Conservation (phyloP, 1,140 invertebrate species). For the Leptonema lineaticorne region DNA sequence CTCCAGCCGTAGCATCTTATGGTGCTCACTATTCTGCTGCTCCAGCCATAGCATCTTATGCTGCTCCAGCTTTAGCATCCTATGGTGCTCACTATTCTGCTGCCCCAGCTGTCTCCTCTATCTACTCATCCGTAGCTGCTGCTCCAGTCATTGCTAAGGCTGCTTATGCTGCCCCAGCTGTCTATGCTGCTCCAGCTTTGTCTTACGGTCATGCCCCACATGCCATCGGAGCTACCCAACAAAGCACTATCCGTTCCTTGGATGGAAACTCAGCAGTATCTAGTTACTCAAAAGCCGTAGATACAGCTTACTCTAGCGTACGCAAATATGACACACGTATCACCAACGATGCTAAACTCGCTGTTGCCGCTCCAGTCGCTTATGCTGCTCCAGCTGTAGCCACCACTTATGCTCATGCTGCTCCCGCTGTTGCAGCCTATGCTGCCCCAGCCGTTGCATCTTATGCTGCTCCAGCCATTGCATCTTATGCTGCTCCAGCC, state of each 20-base stretch:
- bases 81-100: slow-evolving; percentile 31
- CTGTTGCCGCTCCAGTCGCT: slow-evolving; percentile 42
- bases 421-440: slow-evolving; percentile 47
- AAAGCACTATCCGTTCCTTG: slow-evolving; percentile 3
- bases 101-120: slow-evolving; percentile 7
- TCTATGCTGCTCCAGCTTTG: slow-evolving; percentile 24
- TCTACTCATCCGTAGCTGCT: slow-evolving; percentile 25
- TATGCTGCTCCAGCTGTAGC: slow-evolving; percentile 23
- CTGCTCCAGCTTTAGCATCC: slow-evolving; percentile 41
- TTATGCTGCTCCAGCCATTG: slow-evolving; percentile 44
- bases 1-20: slow-evolving; percentile 46
- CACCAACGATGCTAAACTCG: slow-evolving; percentile 59
- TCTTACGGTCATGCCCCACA: not conserved
- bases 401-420: slow-evolving; percentile 44
- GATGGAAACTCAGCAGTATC: slow-evolving; percentile 60
- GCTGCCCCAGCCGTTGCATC: slow-evolving; percentile 25
- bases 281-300: slow-evolving; percentile 57
- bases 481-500: slow-evolving; percentile 41
- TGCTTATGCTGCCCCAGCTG: slow-evolving; percentile 26
- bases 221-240: slow-evolving; percentile 20
- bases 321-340: slow-evolving; percentile 62
- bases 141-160: slow-evolving; percentile 37
- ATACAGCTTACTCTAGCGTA: slow-evolving; percentile 64
- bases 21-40: slow-evolving; percentile 40
- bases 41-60: not conserved